These are phyloP conservation scores for Nothocercus julius DNA, from an alignment of 2,113 vertebrate genomes.

Conservation along the genomic window DNA sequence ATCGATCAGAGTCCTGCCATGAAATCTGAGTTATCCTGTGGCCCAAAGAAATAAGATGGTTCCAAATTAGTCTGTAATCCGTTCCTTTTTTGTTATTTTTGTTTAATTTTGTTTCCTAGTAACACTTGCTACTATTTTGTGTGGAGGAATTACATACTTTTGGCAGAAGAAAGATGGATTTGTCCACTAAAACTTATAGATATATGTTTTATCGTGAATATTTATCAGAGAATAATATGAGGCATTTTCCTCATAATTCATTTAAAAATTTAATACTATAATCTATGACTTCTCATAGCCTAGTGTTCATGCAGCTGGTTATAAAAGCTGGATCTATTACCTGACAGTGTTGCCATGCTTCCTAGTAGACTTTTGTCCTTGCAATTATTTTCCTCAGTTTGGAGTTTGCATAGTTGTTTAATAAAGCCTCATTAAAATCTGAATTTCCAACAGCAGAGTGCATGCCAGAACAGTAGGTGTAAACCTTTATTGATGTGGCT, in stretches of 20 bases:
- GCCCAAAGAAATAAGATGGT: not conserved
- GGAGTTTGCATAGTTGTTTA: not conserved
- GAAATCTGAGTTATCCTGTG: not conserved
- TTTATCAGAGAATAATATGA: not conserved
- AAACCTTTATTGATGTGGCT: not conserved
- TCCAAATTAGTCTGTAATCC: not conserved
- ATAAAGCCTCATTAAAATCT: not conserved
- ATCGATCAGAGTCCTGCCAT: not conserved
- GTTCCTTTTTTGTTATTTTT: not conserved
- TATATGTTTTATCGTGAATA: too few relatives aligned
- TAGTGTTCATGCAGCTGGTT: conserved; percentile 54
- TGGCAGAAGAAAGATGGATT: not conserved
- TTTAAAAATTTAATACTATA: conserved; percentile 46
- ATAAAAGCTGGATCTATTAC: conserved; percentile 7
- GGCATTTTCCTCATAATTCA: conserved; percentile 36
- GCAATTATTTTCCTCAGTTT: not conserved
- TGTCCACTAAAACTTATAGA: not conserved
- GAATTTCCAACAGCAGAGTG: not conserved
- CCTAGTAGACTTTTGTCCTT: not conserved
- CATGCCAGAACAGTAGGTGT: not conserved
- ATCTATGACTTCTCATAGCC: conserved; percentile 28
- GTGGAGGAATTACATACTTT: not conserved
- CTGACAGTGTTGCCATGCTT: not conserved
- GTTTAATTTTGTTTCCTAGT: not conserved
- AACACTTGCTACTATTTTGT: not conserved